Evolutionary conservation across 2,888 invertebrate species (phyloP), one percentile per base, ranked within the genome.

Genomic region (Amblyjoppa proteus): DNA sequence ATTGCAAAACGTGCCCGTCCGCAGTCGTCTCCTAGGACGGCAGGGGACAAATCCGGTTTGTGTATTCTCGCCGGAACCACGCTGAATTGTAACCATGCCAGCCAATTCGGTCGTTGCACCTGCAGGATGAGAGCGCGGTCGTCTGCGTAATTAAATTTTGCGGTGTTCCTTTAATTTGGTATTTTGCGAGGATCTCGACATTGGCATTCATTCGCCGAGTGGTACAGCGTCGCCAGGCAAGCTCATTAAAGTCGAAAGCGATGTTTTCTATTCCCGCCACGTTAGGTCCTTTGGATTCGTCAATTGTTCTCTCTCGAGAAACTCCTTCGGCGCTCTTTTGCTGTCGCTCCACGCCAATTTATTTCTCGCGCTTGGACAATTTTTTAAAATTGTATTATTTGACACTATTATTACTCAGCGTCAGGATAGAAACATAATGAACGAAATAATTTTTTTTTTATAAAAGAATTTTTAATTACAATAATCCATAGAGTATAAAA

Each of bases 141-240:
- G 78, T 69, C 78, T 53, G n/a, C 74, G 81, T 70, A 81, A 85
- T 85, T 85, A 78, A 74, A 85, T 58, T 81, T 85, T 81, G 77
- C 78, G 74, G 81, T 74, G 77, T 64, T 64, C 69, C 84, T 53
- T 81, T 78, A 85, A 85, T 85, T 85, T 49, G 6, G 28, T 7
- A 58, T 81, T 85, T 81, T 74, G 77, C 70, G 74, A 75, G 84
- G 56, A 78, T 13, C 53, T 74, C 78, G 53, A 73, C 64, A 66
- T 51, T 83, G 53, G 20, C 75, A 68, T 61, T 69, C 74, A 31
- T 75, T 75, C 51, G 61, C 61, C 31, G 58, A 73, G 13, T n/a
- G 4, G 38, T 28, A 11, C 5, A 74, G 13, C 76, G 34, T 41
- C 53, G 41, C 34, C 53, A 58, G 41, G 51, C 68, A 69, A 64